Conservation (phyloP, 2,113 vertebrate genomes). For the Triplophysa tibetana region DNA sequence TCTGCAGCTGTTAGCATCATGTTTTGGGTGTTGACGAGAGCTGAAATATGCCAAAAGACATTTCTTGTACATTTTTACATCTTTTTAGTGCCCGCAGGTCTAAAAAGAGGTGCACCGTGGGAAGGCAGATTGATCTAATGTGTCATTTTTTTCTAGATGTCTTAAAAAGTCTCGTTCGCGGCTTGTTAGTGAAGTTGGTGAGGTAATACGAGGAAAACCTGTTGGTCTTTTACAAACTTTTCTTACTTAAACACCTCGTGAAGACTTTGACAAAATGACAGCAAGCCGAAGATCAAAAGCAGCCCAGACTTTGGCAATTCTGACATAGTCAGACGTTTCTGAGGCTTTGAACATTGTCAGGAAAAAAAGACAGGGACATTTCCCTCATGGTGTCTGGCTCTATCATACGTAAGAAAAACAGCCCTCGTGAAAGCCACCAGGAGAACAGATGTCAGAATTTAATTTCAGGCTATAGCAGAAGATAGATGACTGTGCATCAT, state of each 20-base stretch:
- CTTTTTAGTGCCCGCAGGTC: neutral
- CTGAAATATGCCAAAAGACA: neutral
- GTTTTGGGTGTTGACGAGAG: neutral
- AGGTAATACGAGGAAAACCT: neutral
- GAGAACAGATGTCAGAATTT: neutral
- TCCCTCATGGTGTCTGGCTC: neutral
- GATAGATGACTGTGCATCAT: neutral
- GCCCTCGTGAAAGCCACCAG: neutral
- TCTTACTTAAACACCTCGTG: neutral
- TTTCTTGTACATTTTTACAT: too few species aligned
- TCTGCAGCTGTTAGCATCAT: neutral
- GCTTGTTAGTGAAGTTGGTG: neutral
- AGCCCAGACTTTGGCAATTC: neutral
- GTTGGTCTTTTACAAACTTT: constrained; percentile 6
- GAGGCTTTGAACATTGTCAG: constrained; percentile 25
- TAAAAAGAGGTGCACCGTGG: neutral
- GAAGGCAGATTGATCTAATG: neutral
- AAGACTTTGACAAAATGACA: constrained; percentile 6
- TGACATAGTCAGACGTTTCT: neutral
- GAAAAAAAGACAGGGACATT: neutral
- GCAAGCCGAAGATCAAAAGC: constrained; percentile 2
- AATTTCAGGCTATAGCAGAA: neutral
- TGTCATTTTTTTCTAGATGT: neutral
- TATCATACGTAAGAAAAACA: neutral
- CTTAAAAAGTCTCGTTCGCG: neutral